phyloP scores from a whole-genome alignment of 2,888 invertebrate species.

The Microdon myrmicae region DNA sequence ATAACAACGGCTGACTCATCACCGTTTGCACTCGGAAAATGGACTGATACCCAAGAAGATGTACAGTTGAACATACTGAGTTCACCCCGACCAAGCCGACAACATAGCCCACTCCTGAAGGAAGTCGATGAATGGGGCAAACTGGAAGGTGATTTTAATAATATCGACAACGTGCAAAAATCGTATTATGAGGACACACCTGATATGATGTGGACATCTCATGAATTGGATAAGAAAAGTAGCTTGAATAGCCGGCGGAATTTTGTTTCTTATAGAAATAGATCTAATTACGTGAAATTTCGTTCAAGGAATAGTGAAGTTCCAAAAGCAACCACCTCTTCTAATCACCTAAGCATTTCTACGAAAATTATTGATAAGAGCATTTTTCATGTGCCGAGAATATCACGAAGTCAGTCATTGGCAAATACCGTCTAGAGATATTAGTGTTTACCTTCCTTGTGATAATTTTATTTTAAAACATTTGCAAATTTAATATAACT shows the following conservation, averaged over 20 bases:
- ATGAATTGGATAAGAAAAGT: conserved; percentile 49
- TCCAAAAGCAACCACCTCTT: background rate
- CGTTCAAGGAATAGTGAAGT: conserved; percentile 5
- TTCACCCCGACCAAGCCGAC: conserved; percentile 9
- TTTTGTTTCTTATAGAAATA: conserved; percentile 15
- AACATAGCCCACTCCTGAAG: conserved; percentile 57
- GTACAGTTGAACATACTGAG: background rate
- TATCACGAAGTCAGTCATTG: conserved; percentile 6
- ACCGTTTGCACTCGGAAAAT: conserved; percentile 73
- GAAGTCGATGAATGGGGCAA: conserved; percentile 65
- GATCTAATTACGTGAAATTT: conserved; percentile 1
- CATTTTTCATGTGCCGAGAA: conserved; percentile 59
- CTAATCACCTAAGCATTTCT: conserved; percentile 60
- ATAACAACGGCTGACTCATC: conserved; percentile 69
- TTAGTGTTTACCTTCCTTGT: no score
- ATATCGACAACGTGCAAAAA: conserved; percentile 55
- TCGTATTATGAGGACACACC: conserved; percentile 57
- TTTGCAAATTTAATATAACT: no score
- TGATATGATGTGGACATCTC: conserved; percentile 62
- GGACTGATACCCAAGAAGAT: conserved; percentile 64
- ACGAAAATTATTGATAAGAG: conserved; percentile 60
- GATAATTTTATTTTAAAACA: no score
- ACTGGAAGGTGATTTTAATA: conserved; percentile 62
- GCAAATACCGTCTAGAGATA: background rate
- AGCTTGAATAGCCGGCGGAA: no score